A percentile compares a stretch with the other conserved stretches of the same genome.
Evolutionary conservation across 2,113 vertebrate genomes (phyloP).

Genomic region (Verasper variegatus): DNA sequence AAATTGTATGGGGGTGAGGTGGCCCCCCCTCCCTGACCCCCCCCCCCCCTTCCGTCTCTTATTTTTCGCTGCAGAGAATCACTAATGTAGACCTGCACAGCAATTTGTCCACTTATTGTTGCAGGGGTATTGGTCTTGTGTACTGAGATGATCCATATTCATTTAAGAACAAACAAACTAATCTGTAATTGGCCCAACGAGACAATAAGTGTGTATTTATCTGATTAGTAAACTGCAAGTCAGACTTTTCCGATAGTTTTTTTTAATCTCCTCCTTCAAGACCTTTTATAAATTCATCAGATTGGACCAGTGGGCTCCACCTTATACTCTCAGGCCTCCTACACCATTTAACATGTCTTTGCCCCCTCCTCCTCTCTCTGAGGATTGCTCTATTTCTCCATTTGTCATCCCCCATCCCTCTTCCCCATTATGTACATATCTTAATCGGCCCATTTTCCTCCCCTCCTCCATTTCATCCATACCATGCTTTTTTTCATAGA

Average conservation of each 20-base stretch:
- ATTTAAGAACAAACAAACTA: slow-evolving; percentile 35
- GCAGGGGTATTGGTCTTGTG: slow-evolving; percentile 15
- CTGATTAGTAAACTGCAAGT: slow-evolving; percentile 2
- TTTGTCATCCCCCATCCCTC: slow-evolving; percentile 60
- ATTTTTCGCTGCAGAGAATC: slow-evolving; percentile 52
- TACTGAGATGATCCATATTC: slow-evolving; percentile 41
- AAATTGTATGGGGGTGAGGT: slow-evolving; percentile 52
- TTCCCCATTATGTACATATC: slow-evolving; percentile 63
- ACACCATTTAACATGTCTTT: slow-evolving; percentile 68
- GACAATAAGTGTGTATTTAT: slow-evolving; percentile 3
- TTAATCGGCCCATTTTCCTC: slow-evolving; percentile 54
- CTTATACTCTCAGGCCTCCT: slow-evolving; percentile 46
- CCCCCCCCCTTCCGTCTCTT: background rate
- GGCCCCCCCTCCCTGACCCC: slow-evolving; percentile 4
- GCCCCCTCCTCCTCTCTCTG: slow-evolving; percentile 57
- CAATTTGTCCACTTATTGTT: slow-evolving; percentile 56
- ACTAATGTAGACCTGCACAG: slow-evolving; percentile 42
- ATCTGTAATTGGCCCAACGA: slow-evolving; percentile 21
- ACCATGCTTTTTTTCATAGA: slow-evolving; percentile 9
- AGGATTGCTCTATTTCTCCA: slow-evolving; percentile 56
- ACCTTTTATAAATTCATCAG: slow-evolving; percentile 63
- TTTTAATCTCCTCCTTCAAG: background rate
- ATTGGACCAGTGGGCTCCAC: slow-evolving; percentile 42
- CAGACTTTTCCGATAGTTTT: slow-evolving; percentile 15
- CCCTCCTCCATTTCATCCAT: slow-evolving; percentile 31